These are phyloP conservation scores for Parauchenoglanis ngamensis DNA, from an alignment of 2,797 vertebrate species.

Conservation along the genomic window DNA sequence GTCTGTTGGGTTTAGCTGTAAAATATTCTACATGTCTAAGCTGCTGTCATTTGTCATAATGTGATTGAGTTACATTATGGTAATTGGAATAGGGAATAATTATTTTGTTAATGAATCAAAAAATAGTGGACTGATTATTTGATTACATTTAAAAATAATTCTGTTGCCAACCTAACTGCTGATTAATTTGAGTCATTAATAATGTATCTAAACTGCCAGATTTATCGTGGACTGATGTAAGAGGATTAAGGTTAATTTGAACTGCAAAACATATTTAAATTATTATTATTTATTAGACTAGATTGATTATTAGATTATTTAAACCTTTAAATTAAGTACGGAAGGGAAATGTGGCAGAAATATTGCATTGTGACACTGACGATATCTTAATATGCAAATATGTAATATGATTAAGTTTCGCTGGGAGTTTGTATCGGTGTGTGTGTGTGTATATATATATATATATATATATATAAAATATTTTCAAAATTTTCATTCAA, in stretches of 20 bases:
- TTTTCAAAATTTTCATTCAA: too few species aligned
- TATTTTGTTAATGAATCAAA: neutral
- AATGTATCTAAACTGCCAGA: neutral
- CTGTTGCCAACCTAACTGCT: neutral
- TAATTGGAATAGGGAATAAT: neutral
- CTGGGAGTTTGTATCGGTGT: neutral
- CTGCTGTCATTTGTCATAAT: neutral
- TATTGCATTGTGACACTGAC: neutral
- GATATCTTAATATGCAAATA: neutral
- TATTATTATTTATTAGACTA: too few species aligned
- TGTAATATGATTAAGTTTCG: neutral
- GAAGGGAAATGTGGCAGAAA: neutral
- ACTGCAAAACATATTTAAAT: neutral
- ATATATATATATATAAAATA: too few species aligned
- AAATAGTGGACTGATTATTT: neutral
- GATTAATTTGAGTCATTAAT: neutral
- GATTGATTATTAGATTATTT: too few species aligned
- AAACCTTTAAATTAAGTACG: neutral
- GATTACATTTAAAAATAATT: neutral
- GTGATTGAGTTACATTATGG: neutral
- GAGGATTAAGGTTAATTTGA: neutral
- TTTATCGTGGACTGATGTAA: neutral
- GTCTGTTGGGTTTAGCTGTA: neutral
- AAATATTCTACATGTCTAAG: neutral
- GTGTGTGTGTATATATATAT: too few species aligned